Base-by-base conservation (phyloP, 1,140 invertebrate genomes). In the Dendroctonus ponderosae region DNA sequence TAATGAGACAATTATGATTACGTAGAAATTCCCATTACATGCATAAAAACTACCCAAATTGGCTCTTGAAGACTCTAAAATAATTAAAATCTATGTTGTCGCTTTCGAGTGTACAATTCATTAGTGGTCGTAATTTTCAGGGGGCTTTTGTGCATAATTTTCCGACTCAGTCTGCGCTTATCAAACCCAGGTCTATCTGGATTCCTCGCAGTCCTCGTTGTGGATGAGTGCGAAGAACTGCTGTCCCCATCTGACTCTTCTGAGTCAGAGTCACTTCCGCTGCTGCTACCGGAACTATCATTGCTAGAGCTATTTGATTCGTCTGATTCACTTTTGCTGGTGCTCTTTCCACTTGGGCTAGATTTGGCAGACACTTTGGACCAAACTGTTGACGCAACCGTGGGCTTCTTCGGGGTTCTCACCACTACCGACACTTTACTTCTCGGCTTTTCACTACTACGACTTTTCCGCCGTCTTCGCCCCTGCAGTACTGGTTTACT, bases 341-440 rank as follows among this genome's bases (percentile, higher is more conserved):
- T 62, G 39, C 58, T 61, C 9, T 59, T n/a, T 37, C 57, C 39
- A 48, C 48, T 44, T 1, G 39, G 42, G 15, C 44, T 57, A 9
- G 65, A 49, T 58, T 58, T 53, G 56, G 60, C 67, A 26, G 26
- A 26, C 6, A 71, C 57, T 54, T 73, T 71, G 7, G 77, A 77
- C 75, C 75, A 77, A 15, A 79, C 71, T 5, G 77, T 76, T 3
- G 78, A 79, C 7, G 77, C 77, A 5, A 79, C 77, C 5, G 71
- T 67, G 3, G 77, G 78, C 70, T 73, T 72, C 53, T 76, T 78
- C 39, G 72, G 76, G 41, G 72, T 75, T 71, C 75, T 78, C 38
- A 78, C 72, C 38, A 78, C 76, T 5, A 78, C 74, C 5, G 76
- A 71, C 2, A 78, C 75, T 71, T 77, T 78, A 70, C 77, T 79